Evolutionary conservation across 2,888 invertebrate genomes (phyloP), one percentile per base, ranked within the genome.

Genomic region (Polietes domitor): DNA sequence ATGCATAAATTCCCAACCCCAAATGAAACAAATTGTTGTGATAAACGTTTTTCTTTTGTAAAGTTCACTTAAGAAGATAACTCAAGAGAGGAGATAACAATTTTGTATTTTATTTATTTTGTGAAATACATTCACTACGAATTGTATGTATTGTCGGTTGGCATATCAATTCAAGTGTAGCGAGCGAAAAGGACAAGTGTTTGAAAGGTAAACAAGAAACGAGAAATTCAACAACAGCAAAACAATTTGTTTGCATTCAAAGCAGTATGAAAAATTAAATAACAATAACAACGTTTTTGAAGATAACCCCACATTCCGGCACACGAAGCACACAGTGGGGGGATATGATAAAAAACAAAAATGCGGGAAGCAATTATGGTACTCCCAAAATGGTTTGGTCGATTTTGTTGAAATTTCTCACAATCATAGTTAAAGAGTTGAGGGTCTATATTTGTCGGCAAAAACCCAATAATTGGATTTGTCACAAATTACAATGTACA

Each of bases 101-200:
- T 1, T 58, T 58, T 58, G 58, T 61, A 26, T 24, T 26, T 58
- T 17, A 32, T 63, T 41, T 75, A 12, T 65, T 81, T 12, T 63
- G 24, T 55, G 32, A 73, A 73, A 58, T 43, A 81, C 55, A 77
- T 77, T 58, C 32, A 72, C 68, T 72, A 26, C 26, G 68, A 37
- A 65, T 73, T 17, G n/a, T 32, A 2, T 58, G 2, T 58, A 21
- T 63, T 32, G 12, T 32, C 9, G 21, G 1, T 53, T 58, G 17
- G 32, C 37, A 47, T 58, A 72, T 70, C 73, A 68, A 74, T 61
- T 80, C 73, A 77, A 80, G 73, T 80, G 74, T 74, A 77, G 55
- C 58, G 12, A 55, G 10, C 28, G 28, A 73, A 83, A 80, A 83
- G 76, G 73, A 80, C 83, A 83, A 83, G 77, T 83, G 83, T 80